A percentile compares a stretch with the other conserved stretches of the same genome.
Evolutionary conservation across 2,888 invertebrate genomes (phyloP).

Genomic region (Archaeoteleia sp.): DNA sequence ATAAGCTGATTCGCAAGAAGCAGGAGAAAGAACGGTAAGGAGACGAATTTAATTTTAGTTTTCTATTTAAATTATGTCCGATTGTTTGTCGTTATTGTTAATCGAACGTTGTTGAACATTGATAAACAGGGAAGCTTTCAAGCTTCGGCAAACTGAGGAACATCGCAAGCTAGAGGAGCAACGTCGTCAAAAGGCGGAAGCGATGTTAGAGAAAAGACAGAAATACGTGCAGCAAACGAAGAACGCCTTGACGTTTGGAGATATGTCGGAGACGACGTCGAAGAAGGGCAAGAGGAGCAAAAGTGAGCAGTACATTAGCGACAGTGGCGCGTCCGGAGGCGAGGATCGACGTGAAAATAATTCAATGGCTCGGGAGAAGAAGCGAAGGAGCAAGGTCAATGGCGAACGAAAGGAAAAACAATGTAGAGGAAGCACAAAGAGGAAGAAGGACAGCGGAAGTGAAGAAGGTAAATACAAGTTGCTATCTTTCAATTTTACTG

Average conservation of each 20-base stretch:
- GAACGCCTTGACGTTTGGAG: slow-evolving; percentile 88
- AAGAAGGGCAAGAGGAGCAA: slow-evolving; percentile 78
- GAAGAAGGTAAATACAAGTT: slow-evolving; percentile 64
- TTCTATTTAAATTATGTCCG: no score
- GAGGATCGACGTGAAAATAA: slow-evolving; percentile 75
- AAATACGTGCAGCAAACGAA: slow-evolving; percentile 98
- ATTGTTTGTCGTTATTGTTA: no score
- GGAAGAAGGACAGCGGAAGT: slow-evolving; percentile 66
- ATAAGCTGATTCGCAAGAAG: slow-evolving; percentile 87
- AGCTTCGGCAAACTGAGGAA: slow-evolving; percentile 80
- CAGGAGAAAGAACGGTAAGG: slow-evolving; percentile 90
- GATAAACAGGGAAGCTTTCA: slow-evolving; percentile 69
- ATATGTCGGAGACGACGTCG: slow-evolving; percentile 79
- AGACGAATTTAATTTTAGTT: no score
- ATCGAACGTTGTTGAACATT: no score
- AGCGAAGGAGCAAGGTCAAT: slow-evolving; percentile 66
- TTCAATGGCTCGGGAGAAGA: slow-evolving; percentile 72
- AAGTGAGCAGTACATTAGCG: slow-evolving; percentile 86
- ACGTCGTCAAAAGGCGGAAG: slow-evolving; percentile 86
- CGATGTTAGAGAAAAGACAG: slow-evolving; percentile 90
- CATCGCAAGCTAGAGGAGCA: slow-evolving; percentile 86
- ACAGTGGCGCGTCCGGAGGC: slow-evolving; percentile 82
- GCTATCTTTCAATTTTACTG: slow-evolving; percentile 1
- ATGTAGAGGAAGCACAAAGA: slow-evolving; percentile 68
- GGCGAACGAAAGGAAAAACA: slow-evolving; percentile 71